Conservation (phyloP, 2,888 invertebrate species). For the Prenolepis imparis region DNA sequence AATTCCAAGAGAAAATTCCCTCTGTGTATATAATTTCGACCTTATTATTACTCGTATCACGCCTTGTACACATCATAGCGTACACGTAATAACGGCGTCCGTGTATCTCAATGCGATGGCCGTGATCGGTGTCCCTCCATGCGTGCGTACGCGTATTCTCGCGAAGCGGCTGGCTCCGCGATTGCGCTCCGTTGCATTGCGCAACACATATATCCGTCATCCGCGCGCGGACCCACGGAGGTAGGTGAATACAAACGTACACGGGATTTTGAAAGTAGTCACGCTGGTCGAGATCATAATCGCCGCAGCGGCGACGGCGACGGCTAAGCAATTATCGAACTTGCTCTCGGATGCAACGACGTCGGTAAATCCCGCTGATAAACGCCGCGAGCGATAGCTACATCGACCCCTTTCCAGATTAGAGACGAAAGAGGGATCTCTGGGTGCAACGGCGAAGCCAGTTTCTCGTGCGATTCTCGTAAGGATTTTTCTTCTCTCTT, state of each 20-base stretch:
- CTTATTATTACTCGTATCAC: conserved; percentile 11
- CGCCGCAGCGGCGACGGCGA: neutral
- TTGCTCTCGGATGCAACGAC: conserved; percentile 4
- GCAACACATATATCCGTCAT: conserved; percentile 57
- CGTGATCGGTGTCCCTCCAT: conserved; percentile 14
- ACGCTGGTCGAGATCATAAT: conserved; percentile 51
- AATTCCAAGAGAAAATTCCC: too few relatives aligned
- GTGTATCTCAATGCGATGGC: neutral
- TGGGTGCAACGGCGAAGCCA: neutral
- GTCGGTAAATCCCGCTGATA: neutral
- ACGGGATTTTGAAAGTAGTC: conserved; percentile 69
- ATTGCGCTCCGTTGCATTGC: conserved; percentile 49
- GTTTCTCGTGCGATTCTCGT: neutral
- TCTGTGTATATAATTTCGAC: too few relatives aligned
- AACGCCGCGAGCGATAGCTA: conserved; percentile 20
- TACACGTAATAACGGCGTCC: neutral
- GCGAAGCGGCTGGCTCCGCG: neutral
- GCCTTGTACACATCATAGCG: neutral
- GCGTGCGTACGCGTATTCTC: conserved; percentile 15
- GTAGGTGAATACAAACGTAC: conserved; percentile 51
- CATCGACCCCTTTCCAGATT: conserved; percentile 11
- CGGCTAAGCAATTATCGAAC: conserved; percentile 25
- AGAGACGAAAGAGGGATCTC: conserved; percentile 1
- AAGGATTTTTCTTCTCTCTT: neutral
- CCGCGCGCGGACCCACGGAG: conserved; percentile 31